Evolutionary conservation across 2,797 vertebrate species (phyloP).

Genomic region (Moxostoma hubbsi): DNA sequence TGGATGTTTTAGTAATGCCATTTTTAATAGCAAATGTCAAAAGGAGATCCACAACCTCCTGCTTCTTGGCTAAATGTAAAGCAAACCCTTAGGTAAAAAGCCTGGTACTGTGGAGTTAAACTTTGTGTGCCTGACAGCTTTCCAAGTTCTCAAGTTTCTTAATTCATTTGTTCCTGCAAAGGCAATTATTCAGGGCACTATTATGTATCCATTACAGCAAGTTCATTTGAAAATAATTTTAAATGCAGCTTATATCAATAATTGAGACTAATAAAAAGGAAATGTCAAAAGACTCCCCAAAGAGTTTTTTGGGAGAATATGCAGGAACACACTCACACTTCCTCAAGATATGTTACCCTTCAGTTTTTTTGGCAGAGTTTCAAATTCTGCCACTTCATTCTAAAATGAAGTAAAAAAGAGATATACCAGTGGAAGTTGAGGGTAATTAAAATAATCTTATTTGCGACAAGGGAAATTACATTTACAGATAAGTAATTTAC

Average conservation of each 20-base stretch:
- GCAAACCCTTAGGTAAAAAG: slow-evolving; percentile 26
- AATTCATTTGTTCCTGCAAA: slow-evolving; percentile 29
- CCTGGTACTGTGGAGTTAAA: slow-evolving; percentile 1
- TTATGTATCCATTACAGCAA: slow-evolving; percentile 51
- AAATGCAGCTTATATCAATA: slow-evolving; percentile 55
- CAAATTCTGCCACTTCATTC: slow-evolving; percentile 28
- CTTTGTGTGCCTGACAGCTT: slow-evolving; percentile 3
- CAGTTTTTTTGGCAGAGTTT: slow-evolving; percentile 28
- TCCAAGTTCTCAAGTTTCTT: slow-evolving; percentile 25
- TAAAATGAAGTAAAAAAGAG: slow-evolving; percentile 6
- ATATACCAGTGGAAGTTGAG: neutral
- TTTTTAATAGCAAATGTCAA: slow-evolving; percentile 16
- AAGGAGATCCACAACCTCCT: neutral
- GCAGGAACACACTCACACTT: slow-evolving; percentile 13
- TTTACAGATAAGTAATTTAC: too few relatives aligned
- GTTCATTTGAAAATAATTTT: slow-evolving; percentile 51
- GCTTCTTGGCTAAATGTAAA: slow-evolving; percentile 24
- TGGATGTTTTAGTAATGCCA: slow-evolving; percentile 25
- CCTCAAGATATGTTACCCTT: slow-evolving; percentile 27
- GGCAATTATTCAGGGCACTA: slow-evolving; percentile 35
- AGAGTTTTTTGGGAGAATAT: slow-evolving; percentile 27
- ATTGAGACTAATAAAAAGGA: slow-evolving; percentile 53
- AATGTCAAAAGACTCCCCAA: slow-evolving; percentile 37
- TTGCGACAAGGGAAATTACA: slow-evolving; percentile 1
- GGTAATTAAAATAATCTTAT: slow-evolving; percentile 42